These are phyloP conservation scores for Megalops atlanticus DNA, from an alignment of 2,113 vertebrate genomes.

Conservation along the genomic window DNA sequence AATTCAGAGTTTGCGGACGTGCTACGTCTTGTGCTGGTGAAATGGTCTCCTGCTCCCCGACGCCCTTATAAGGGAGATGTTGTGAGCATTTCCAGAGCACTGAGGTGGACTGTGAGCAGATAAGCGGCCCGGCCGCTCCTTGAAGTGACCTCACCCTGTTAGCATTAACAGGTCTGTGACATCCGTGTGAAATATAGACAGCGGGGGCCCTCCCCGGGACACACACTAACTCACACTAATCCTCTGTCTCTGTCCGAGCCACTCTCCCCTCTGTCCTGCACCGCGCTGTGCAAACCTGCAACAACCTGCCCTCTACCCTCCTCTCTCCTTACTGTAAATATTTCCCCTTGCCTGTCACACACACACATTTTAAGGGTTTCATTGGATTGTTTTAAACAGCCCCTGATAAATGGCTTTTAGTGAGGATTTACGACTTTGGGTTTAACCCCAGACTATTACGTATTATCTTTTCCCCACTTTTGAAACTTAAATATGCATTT, in stretches of 20 bases:
- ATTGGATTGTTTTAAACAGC: not conserved
- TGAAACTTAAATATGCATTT: not conserved
- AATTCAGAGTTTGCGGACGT: not conserved
- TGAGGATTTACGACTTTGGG: not conserved
- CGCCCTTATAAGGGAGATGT: not conserved
- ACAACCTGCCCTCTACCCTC: constrained; percentile 9
- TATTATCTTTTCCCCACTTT: not conserved
- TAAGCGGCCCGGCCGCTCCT: not conserved
- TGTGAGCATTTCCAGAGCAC: not conserved
- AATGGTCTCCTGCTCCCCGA: not conserved
- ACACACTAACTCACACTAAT: not conserved
- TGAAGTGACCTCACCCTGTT: not conserved
- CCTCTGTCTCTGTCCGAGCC: not conserved
- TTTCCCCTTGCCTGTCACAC: not conserved
- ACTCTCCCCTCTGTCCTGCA: not conserved
- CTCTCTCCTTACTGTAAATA: not conserved
- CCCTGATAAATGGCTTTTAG: not conserved
- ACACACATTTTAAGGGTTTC: not conserved
- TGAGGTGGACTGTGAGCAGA: not conserved
- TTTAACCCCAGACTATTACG: not conserved
- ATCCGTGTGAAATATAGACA: not conserved
- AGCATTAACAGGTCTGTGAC: not conserved
- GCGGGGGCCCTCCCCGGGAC: not conserved
- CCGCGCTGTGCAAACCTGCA: not conserved
- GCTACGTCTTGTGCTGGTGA: not conserved